phyloP scores from a whole-genome alignment of 1,140 invertebrate genomes.

The Drosophila rufa region DNA sequence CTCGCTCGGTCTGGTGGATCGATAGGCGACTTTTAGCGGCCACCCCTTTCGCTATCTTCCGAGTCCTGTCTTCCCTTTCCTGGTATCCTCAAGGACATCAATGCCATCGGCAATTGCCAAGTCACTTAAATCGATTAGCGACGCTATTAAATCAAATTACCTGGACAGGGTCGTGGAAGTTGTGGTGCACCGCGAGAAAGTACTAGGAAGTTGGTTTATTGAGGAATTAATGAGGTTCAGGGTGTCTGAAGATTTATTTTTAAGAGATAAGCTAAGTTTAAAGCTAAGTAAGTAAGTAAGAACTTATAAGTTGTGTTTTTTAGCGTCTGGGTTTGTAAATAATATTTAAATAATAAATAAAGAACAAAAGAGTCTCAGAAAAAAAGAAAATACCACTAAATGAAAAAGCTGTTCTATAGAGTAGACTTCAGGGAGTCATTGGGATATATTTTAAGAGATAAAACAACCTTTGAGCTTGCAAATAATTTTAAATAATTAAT shows the following conservation, averaged over 20 bases:
- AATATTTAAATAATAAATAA: too few species aligned
- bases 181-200: not conserved
- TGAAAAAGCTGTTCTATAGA: too few species aligned
- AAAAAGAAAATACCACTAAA: too few species aligned
- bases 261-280: not conserved
- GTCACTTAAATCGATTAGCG: constrained; percentile 60
- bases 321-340: too few species aligned
- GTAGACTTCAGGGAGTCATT: too few species aligned
- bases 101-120: constrained; percentile 24
- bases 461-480: too few species aligned
- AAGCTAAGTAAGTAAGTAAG: too few species aligned
- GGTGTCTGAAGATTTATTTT: not conserved
- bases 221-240: too few species aligned
- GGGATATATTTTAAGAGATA: too few species aligned
- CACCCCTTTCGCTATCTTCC: constrained; percentile 8
- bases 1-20: constrained; percentile 29
- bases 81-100: constrained; percentile 27
- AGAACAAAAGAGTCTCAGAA: too few species aligned
- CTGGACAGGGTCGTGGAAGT: constrained; percentile 7
- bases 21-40: constrained; percentile 24
- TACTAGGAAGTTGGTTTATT: not conserved
- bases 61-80: not conserved
- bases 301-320: too few species aligned
- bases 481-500: too few species aligned
- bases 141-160: constrained; percentile 44